Evolutionary conservation across 2,888 invertebrate genomes (phyloP).

Genomic region (Scaptomyza tumidula): DNA sequence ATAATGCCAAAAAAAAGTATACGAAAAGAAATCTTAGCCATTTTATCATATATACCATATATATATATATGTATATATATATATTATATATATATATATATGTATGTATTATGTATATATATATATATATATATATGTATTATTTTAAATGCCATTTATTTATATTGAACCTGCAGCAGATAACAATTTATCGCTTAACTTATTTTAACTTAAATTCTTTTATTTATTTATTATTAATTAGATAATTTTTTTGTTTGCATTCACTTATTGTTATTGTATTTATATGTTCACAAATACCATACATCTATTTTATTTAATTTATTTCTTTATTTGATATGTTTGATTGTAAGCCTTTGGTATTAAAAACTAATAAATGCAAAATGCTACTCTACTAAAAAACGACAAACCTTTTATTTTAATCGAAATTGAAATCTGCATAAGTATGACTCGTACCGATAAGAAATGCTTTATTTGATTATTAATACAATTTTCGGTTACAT

Average conservation of each 20-base stretch:
- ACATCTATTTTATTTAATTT: not conserved
- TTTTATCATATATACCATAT: constrained; percentile 9
- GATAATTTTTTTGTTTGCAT: constrained; percentile 7
- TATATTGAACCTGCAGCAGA: no score
- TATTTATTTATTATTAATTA: constrained; percentile 12
- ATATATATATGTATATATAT: constrained; percentile 1
- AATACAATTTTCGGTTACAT: no score
- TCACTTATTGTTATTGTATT: not conserved
- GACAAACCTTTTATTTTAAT: not conserved
- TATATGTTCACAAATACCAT: not conserved
- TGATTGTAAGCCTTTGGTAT: constrained; percentile 26
- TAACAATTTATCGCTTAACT: no score
- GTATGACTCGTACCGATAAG: not conserved
- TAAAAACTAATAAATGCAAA: constrained; percentile 28
- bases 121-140: constrained; percentile 12
- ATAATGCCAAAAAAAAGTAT: constrained; percentile 43
- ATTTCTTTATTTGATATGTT: not conserved
- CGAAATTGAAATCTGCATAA: not conserved
- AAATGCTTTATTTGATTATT: no score
- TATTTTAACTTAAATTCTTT: not conserved
- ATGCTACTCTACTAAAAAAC: not conserved
- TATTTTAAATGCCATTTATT: not conserved
- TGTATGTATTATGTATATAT: not conserved
- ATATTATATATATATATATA: constrained; percentile 5
- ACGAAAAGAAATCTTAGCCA: not conserved